Percentiles rank a stretch among this genome's conserved stretches.
These are phyloP conservation scores for Lordiphosa collinella DNA, from an alignment of 1,140 invertebrate genomes.

Conservation along the genomic window DNA sequence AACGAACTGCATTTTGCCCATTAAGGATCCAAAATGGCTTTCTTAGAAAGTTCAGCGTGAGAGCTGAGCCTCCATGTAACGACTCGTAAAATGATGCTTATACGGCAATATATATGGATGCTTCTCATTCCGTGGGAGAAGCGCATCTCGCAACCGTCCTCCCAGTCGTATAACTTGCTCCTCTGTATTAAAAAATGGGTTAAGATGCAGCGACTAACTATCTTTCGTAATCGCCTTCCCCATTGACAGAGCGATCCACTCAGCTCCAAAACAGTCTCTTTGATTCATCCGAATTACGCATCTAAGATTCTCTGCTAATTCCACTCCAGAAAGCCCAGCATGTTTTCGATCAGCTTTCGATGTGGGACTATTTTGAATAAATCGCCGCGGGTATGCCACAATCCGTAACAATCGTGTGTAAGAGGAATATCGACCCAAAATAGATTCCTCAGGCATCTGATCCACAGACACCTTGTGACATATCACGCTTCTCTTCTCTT, in stretches of 20 bases:
- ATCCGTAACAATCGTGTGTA: background rate
- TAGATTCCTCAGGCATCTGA: background rate
- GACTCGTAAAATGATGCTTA: background rate
- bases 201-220: background rate
- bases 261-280: background rate
- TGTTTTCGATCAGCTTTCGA: background rate
- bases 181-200: background rate
- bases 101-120: background rate
- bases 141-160: background rate
- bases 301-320: background rate
- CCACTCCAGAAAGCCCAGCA: background rate
- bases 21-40: background rate
- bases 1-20: background rate
- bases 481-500: background rate
- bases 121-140: background rate
- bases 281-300: background rate
- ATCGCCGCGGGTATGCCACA: background rate
- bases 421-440: background rate
- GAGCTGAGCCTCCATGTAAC: background rate
- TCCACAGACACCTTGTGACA: background rate
- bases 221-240: background rate
- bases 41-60: conserved; percentile 1
- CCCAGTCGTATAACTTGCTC: background rate
- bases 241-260: too few species aligned
- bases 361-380: background rate